phyloP scores from a whole-genome alignment of 2,113 vertebrate species.

The Monarcha castaneiventris region DNA sequence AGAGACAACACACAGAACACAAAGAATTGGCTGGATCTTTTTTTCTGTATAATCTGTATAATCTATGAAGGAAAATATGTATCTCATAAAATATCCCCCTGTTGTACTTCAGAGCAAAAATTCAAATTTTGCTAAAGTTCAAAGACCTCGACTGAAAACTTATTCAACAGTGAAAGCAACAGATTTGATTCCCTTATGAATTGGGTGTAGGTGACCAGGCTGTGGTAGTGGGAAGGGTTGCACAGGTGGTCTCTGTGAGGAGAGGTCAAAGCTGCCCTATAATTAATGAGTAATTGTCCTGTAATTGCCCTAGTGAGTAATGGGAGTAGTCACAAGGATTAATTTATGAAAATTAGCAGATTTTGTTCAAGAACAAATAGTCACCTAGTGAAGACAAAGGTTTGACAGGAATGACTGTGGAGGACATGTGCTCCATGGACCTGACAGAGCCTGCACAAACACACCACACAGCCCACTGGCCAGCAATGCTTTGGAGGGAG shows the following conservation, averaged over 20 bases:
- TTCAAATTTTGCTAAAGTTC: background rate
- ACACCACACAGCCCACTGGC: background rate
- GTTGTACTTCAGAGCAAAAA: background rate
- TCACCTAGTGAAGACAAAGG: background rate
- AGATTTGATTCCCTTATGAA: background rate
- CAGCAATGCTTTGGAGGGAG: background rate
- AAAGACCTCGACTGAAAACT: background rate
- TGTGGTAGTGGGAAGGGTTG: background rate
- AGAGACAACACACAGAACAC: background rate
- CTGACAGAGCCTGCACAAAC: background rate
- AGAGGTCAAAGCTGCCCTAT: background rate
- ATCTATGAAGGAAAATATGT: background rate
- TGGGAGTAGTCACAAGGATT: background rate
- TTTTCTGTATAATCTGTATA: background rate
- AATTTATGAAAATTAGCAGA: background rate
- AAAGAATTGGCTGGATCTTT: background rate
- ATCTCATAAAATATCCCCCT: background rate
- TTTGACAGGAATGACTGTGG: background rate
- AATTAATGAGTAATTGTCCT: background rate
- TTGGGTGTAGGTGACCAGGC: background rate
- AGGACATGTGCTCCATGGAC: background rate
- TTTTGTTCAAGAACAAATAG: background rate
- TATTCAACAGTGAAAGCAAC: background rate
- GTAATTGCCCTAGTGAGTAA: background rate
- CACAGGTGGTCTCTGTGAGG: background rate